Conservation (phyloP, 2,797 vertebrate genomes). For the Amniataba percoides region DNA sequence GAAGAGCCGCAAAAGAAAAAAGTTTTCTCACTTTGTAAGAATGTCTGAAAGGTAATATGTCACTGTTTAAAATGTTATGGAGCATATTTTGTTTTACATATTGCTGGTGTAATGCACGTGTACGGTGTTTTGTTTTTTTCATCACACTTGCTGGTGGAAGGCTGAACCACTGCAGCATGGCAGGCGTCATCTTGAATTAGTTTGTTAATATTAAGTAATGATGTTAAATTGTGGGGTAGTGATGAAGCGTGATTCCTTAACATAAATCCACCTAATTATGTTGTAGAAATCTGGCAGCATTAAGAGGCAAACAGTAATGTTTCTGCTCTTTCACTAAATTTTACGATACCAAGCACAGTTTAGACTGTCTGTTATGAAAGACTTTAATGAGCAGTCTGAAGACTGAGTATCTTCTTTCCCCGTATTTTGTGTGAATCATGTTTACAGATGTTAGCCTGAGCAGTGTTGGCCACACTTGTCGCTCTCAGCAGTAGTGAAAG, state of each 20-base stretch:
- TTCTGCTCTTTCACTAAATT: too few relatives aligned
- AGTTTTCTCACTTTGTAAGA: not conserved
- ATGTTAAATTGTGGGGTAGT: not conserved
- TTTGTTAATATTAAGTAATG: not conserved
- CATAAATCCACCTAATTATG: too few relatives aligned
- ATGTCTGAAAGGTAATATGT: constrained; percentile 5
- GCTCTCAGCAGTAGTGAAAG: not conserved
- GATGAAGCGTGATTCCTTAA: too few relatives aligned
- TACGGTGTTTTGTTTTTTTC: not conserved
- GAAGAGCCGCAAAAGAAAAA: not conserved
- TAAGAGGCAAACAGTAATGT: too few relatives aligned
- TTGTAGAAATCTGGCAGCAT: too few relatives aligned
- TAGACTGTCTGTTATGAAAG: not conserved
- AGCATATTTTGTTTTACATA: constrained; percentile 1
- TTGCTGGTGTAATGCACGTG: constrained; percentile 5
- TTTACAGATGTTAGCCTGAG: not conserved
- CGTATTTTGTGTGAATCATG: too few relatives aligned
- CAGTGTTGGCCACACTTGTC: constrained; percentile 4
- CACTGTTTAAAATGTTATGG: not conserved
- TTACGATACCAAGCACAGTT: too few relatives aligned
- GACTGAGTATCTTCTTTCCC: not conserved
- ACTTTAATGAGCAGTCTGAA: not conserved
- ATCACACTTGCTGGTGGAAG: not conserved
- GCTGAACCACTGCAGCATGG: not conserved
- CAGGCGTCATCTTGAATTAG: not conserved